A percentile compares a stretch with the other conserved stretches of the same genome.
Evolutionary conservation across 1,140 invertebrate species (phyloP).

Genomic region (Panulirus ornatus): DNA sequence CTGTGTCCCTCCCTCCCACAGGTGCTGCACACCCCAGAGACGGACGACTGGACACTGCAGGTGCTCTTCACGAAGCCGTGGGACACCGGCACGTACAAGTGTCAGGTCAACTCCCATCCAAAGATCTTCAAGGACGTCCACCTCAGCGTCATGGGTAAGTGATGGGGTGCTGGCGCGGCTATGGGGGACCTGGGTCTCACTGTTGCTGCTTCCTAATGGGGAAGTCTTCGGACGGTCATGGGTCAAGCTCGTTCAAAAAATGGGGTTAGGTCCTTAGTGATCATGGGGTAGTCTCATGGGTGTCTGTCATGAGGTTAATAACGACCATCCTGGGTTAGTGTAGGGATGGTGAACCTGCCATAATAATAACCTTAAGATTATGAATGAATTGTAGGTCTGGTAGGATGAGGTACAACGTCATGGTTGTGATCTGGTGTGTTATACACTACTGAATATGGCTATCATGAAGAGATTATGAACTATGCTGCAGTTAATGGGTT

Average conservation of each 20-base stretch:
- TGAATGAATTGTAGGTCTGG: too few species aligned
- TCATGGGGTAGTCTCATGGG: too few species aligned
- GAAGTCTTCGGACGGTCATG: background rate
- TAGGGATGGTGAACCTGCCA: too few species aligned
- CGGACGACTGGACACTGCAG: slow-evolving; percentile 81
- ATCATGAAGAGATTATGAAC: too few species aligned
- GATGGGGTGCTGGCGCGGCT: background rate
- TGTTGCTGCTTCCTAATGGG: background rate
- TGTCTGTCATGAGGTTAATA: too few species aligned
- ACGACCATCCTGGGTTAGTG: too few species aligned
- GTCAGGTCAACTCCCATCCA: slow-evolving; percentile 79
- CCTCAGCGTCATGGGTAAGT: slow-evolving; percentile 71
- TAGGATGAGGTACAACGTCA: too few species aligned
- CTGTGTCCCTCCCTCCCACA: too few species aligned
- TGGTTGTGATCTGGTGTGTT: too few species aligned
- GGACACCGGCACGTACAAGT: slow-evolving; percentile 81
- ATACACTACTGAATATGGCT: too few species aligned
- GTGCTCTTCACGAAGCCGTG: slow-evolving; percentile 80
- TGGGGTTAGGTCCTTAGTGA: background rate
- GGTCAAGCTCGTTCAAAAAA: background rate
- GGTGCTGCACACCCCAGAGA: slow-evolving; percentile 78
- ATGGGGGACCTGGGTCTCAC: background rate
- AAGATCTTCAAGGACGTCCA: slow-evolving; percentile 71
- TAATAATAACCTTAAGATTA: too few species aligned
- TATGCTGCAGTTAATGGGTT: too few species aligned